phyloP scores from a whole-genome alignment of 1,140 invertebrate genomes.

The Hypothenemus hampei region DNA sequence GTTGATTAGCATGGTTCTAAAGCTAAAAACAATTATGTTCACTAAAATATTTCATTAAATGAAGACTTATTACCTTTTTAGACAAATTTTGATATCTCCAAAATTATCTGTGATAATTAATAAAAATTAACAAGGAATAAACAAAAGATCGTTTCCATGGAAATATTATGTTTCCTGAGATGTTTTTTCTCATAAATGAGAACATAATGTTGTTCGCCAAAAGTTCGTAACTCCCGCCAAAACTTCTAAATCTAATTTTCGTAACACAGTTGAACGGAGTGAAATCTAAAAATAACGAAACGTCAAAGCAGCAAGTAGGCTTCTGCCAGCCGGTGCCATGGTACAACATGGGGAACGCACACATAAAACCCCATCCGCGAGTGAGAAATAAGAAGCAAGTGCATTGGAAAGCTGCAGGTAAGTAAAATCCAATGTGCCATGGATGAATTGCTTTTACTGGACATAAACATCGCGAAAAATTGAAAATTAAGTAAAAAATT shows the following conservation, averaged over 20 bases:
- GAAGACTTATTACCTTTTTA: too few relatives aligned
- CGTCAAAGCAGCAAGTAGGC: conserved; percentile 17
- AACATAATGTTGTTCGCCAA: too few relatives aligned
- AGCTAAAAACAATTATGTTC: too few relatives aligned
- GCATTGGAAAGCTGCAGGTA: conserved; percentile 67
- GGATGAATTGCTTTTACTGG: conserved; percentile 1
- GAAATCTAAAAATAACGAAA: conserved; percentile 27
- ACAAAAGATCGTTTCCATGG: too few relatives aligned
- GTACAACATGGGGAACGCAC: conserved; percentile 48
- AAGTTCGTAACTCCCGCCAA: conserved; percentile 9
- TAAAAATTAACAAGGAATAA: too few relatives aligned
- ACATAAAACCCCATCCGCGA: conserved; percentile 42
- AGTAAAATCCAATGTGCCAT: conserved; percentile 1
- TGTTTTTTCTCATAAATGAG: too few relatives aligned
- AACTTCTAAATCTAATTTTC: background rate
- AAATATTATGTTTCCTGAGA: too few relatives aligned
- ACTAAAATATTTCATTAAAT: too few relatives aligned
- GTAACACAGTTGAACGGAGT: background rate
- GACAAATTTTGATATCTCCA: too few relatives aligned
- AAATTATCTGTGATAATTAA: too few relatives aligned
- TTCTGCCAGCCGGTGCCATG: conserved; percentile 19
- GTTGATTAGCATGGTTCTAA: background rate
- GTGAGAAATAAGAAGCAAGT: conserved; percentile 60
- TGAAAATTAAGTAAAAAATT: too few relatives aligned
- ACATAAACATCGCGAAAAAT: background rate